Conservation (phyloP, 2,888 invertebrate genomes). For the Apomyelois bistriatella region DNA sequence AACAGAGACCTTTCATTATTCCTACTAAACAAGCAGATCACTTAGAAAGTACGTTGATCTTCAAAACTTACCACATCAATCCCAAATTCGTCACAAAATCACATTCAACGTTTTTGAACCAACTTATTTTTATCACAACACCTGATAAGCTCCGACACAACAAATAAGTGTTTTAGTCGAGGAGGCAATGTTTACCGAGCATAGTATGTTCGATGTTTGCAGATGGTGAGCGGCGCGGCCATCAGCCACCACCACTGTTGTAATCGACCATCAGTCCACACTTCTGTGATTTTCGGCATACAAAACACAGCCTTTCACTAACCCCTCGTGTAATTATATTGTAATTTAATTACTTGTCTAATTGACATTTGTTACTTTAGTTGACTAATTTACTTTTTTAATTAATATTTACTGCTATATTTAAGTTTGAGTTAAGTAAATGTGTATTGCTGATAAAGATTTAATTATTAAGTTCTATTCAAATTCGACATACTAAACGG, state of each 20-base stretch:
- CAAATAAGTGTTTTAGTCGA: background rate
- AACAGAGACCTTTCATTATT: no score
- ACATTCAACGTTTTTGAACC: background rate
- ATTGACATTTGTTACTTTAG: no score
- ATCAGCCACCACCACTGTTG: constrained; percentile 17
- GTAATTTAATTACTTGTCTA: background rate
- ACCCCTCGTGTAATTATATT: background rate
- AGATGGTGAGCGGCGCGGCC: constrained; percentile 17
- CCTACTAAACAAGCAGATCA: background rate
- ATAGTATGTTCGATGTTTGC: constrained; percentile 32
- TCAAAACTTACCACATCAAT: background rate
- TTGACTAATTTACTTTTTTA: no score
- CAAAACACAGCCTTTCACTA: background rate
- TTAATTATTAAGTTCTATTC: no score
- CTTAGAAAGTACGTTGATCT: background rate
- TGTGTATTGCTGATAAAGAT: no score
- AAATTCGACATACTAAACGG: no score
- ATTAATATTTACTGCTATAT: no score
- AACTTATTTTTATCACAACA: background rate
- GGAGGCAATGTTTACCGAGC: constrained; percentile 27
- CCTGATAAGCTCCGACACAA: background rate
- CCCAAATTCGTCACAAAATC: background rate
- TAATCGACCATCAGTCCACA: constrained; percentile 14
- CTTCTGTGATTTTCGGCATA: constrained; percentile 9
- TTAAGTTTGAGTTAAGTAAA: no score